Evolutionary conservation across 2,888 invertebrate species (phyloP).

Genomic region (Parnassius orleans): DNA sequence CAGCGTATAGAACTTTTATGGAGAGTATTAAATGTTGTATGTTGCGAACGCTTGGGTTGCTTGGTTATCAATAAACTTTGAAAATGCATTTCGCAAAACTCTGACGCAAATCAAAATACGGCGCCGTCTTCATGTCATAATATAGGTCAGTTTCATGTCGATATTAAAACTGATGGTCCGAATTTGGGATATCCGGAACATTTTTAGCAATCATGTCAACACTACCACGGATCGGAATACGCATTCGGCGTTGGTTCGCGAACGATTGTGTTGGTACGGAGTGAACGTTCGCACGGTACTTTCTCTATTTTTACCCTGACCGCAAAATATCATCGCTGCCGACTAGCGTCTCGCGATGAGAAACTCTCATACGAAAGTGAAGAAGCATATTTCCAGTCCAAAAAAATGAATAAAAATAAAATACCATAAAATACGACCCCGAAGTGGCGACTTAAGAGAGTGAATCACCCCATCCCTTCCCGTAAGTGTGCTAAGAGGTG

Average conservation of each 20-base stretch:
- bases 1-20: no score
- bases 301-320: slow-evolving; percentile 73
- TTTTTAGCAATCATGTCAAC: slow-evolving; percentile 6
- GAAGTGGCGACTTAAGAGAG: no score
- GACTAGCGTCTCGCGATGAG: slow-evolving; percentile 48
- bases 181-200: not conserved
- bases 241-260: slow-evolving; percentile 5
- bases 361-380: slow-evolving; percentile 35
- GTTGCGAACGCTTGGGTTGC: no score
- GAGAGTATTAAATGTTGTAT: no score
- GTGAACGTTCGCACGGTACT: slow-evolving; percentile 56
- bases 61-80: slow-evolving; percentile 2
- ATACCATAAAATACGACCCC: no score
- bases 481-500: no score
- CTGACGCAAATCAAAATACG: slow-evolving; percentile 7
- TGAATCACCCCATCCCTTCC: no score
- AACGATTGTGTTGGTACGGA: slow-evolving; percentile 15
- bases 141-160: not conserved
- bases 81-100: slow-evolving; percentile 10
- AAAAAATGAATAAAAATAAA: no score
- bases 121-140: slow-evolving; percentile 5
- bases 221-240: slow-evolving; percentile 13
- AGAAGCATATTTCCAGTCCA: not conserved
- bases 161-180: not conserved
- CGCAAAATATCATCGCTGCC: slow-evolving; percentile 71